Evolutionary conservation across 2,888 invertebrate genomes (phyloP), one percentile per base, ranked within the genome.

Genomic region (Camptogramma bilineatum): DNA sequence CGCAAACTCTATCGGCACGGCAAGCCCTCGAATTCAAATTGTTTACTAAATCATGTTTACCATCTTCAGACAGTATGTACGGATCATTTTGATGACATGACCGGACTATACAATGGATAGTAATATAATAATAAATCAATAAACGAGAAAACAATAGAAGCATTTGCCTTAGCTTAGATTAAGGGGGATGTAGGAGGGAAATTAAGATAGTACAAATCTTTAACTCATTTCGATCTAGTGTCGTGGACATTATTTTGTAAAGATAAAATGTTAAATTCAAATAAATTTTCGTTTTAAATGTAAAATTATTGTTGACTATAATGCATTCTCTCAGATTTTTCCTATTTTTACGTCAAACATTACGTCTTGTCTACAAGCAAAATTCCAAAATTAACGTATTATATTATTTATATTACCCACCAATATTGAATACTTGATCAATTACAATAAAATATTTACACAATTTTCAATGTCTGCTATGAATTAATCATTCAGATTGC

Each of bases 1-100:
- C 64, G 52, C 52, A n/a, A 51, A 56, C 31, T 56, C 48, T 47
- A 65, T 60, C 44, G 51, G 47, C 18, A 52, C 44, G 51, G 47
- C 18, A 52, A 56, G 16, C 48, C 50, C n/a, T 31, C 44, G 31
- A n/a, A 48, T 48, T 21, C 13, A 48, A 48, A n/a, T 48, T 13
- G 13, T 48, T 10, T 48, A 21, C 19, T 48, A 48, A 48, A 7
- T n/a, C 48, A 44, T 44, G 44, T 13, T 39, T 39, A 39, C 13
- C 10, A 13, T 39, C 34, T 39, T 39, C 34, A 13, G 34, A 39
- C 13, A 39, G 13, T 39, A 39, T 13, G 10, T 39, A 13, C 10
- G 34, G 34, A 39, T 39, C 34, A 13, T 39, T 39, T 28, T 7
- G 4, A 28, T 5, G 34, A 39, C 34, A 39, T 31, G 31, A 0